Conservation (phyloP, 2,113 vertebrate genomes). For the Phyllopteryx taeniolatus region DNA sequence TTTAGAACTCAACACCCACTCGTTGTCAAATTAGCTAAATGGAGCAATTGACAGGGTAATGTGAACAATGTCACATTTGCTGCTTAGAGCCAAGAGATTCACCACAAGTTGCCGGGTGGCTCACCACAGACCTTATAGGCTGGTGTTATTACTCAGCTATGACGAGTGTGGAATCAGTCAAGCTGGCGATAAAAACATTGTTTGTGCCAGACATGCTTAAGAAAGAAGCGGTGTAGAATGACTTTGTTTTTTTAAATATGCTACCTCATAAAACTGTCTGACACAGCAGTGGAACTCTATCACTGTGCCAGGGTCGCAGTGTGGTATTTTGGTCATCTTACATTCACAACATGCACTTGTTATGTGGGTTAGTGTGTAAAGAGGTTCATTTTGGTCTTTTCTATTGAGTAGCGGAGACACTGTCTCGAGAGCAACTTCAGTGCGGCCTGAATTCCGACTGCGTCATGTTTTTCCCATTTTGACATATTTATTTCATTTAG, state of each 20-base stretch:
- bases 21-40: conserved; percentile 45
- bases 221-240: conserved; percentile 34
- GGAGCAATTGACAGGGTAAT: conserved; percentile 29
- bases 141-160: conserved; percentile 35
- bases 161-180: conserved; percentile 31
- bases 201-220: conserved; percentile 26
- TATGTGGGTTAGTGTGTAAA: conserved; percentile 4
- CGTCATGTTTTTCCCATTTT: conserved; percentile 43
- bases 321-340: neutral
- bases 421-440: conserved; percentile 55
- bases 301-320: conserved; percentile 13
- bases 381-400: conserved; percentile 21
- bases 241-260: conserved; percentile 36
- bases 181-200: conserved; percentile 46
- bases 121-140: conserved; percentile 53
- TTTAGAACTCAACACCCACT: conserved; percentile 56
- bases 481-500: conserved; percentile 54
- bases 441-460: conserved; percentile 51
- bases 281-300: conserved; percentile 13
- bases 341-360: conserved; percentile 14
- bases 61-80: conserved; percentile 27
- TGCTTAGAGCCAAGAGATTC: conserved; percentile 29
- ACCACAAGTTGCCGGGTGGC: conserved; percentile 19
- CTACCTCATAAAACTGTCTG: conserved; percentile 16
- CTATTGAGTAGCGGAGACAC: conserved; percentile 12